Conservation (phyloP, 2,113 vertebrate genomes). For the Nanger granti region DNA sequence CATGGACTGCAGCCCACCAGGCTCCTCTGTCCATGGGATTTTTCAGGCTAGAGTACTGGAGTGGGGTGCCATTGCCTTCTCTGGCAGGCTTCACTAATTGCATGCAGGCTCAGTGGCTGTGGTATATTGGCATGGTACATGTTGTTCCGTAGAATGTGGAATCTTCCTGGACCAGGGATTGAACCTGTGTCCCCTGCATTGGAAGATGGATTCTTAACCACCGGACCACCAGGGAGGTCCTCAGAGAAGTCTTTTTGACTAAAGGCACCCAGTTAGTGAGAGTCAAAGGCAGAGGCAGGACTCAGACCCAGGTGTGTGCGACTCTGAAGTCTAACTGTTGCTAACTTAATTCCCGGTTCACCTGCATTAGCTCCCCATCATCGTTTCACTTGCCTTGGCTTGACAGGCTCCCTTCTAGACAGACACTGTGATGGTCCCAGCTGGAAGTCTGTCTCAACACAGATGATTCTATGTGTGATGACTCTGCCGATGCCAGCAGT, state of each 20-base stretch:
- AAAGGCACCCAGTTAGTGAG: not conserved
- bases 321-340: not conserved
- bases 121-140: not conserved
- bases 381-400: not conserved
- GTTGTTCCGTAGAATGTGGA: not conserved
- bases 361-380: not conserved
- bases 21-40: too few relatives aligned
- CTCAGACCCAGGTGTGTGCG: not conserved
- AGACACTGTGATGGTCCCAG: not conserved
- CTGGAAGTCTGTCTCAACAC: conserved; percentile 42
- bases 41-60: too few relatives aligned
- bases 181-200: not conserved
- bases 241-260: not conserved
- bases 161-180: not conserved
- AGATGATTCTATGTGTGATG: conserved; percentile 30
- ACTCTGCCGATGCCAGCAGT: not conserved
- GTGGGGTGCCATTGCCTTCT: too few relatives aligned
- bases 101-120: not conserved
- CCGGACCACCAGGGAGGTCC: not conserved
- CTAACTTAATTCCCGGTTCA: not conserved
- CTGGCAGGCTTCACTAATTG: not conserved
- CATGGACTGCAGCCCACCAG: too few relatives aligned
- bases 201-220: not conserved
- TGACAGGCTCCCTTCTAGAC: not conserved
- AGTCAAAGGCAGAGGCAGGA: not conserved